A percentile compares a stretch with the other conserved stretches of the same genome.
Conservation (phyloP, 1,140 invertebrate genomes). For the Maniola jurtina region DNA sequence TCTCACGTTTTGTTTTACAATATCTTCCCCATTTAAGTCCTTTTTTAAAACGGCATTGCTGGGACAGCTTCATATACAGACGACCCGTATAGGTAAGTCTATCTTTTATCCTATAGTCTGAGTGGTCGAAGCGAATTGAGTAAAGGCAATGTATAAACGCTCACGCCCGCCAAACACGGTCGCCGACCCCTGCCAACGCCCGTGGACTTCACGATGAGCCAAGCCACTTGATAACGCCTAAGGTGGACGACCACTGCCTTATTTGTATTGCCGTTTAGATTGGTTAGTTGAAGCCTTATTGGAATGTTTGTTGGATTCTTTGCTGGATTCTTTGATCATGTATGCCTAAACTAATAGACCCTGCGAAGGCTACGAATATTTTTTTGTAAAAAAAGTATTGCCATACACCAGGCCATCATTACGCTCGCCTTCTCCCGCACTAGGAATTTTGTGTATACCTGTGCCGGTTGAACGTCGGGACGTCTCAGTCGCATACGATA, state of each 20-base stretch:
- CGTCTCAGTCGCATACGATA: no score
- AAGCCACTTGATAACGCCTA: constrained; percentile 30
- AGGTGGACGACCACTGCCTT: constrained; percentile 38
- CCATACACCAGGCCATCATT: no score
- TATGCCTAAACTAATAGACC: no score
- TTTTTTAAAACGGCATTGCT: no score
- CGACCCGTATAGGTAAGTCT: background rate
- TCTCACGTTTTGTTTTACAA: no score
- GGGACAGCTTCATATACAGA: no score
- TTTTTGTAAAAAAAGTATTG: no score
- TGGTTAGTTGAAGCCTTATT: constrained; percentile 25
- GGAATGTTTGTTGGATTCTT: constrained; percentile 29
- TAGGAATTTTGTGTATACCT: no score
- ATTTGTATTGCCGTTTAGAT: constrained; percentile 34
- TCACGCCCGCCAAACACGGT: constrained; percentile 63
- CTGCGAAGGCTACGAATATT: background rate
- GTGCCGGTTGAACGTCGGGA: no score
- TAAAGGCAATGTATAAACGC: constrained; percentile 32
- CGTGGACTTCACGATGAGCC: constrained; percentile 50
- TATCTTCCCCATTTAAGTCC: no score
- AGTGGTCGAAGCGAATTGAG: constrained; percentile 22
- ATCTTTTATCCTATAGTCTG: background rate
- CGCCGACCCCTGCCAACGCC: constrained; percentile 51
- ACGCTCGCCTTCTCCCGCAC: no score
- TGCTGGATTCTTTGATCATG: background rate